Base-by-base conservation (phyloP, 2,888 invertebrate genomes). In the Agrenia bidenticulata region DNA sequence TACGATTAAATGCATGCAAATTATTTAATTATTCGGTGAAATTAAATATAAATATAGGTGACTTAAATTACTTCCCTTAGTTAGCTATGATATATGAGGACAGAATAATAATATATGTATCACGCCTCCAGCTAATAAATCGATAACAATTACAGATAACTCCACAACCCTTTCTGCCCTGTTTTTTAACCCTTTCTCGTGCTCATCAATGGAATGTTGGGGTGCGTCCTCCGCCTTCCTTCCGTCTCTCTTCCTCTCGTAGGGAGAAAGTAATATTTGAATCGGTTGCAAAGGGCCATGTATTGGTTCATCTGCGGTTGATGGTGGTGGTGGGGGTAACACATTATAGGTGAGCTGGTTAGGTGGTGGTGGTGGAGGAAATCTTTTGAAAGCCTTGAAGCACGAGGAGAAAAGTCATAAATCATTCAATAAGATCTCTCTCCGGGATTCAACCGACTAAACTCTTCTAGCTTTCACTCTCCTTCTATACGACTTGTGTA, bases 381-480 rank as follows among this genome's bases (percentile, higher is more conserved):
- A 58, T 58, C 58, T 58, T 58, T 37, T 26, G 45, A 51, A 51
- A 24, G 51, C 23, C n/a, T 45, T 15, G 58, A 24, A 42, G 49
- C 49, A 9, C 26, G 23, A 24, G 49, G 39, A 58, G 58, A 42
- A 58, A 42, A 58, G 58, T 58, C 58, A 58, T 58, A 58, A 58
- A 58, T 58, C 58, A 58, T 58, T 58, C 58, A 58, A 58, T 58
- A 58, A 58, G 58, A 58, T n/a, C 42, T 58, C 58, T 45, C 58
- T 45, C 58, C 58, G 58, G 49, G 58, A 58, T 58, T 57, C 57
- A 58, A 58, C 26, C 58, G 26, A 58, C 58, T 58, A 58, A 58
- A 58, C 58, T 58, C 58, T 17, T 21, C 41, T 19, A 5, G 23
- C 57, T 39, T 21, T 55, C 39, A 57, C 41, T 57, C 41, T 21